These are phyloP conservation scores for Aradophagus sp. DNA, from an alignment of 1,140 invertebrate genomes.

Conservation along the genomic window DNA sequence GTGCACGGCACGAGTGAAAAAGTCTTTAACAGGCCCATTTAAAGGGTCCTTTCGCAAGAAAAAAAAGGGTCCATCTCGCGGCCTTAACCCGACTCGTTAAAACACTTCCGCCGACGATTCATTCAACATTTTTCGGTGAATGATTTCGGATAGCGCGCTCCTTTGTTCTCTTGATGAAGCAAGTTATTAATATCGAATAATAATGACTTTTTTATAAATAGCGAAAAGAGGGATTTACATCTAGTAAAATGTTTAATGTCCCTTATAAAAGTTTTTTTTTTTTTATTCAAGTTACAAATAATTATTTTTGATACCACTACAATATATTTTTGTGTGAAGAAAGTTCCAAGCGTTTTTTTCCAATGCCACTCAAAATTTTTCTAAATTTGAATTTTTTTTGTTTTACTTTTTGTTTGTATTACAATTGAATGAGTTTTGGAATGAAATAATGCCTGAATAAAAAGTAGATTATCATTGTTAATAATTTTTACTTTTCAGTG, in stretches of 20 bases:
- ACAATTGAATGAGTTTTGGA: too few species aligned
- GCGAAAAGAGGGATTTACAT: too few species aligned
- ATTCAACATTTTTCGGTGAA: constrained; percentile 45
- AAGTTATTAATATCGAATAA: neutral
- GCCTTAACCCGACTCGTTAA: constrained; percentile 6
- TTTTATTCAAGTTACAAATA: neutral
- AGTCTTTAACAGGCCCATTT: constrained; percentile 53
- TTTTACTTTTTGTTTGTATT: too few species aligned
- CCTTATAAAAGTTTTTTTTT: neutral
- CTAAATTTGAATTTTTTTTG: neutral
- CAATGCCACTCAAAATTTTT: too few species aligned
- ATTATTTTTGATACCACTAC: too few species aligned
- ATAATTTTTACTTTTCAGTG: constrained; percentile 76
- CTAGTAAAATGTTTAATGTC: too few species aligned
- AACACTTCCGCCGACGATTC: constrained; percentile 30
- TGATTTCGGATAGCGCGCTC: constrained; percentile 15
- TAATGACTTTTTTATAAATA: neutral
- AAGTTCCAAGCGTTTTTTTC: too few species aligned
- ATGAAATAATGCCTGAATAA: too few species aligned
- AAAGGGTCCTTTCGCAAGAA: constrained; percentile 31
- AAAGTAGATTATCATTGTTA: constrained; percentile 4
- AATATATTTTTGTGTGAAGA: too few species aligned
- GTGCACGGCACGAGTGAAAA: constrained; percentile 35
- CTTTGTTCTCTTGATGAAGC: neutral
- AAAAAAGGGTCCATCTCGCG: constrained; percentile 11